A percentile compares a stretch with the other conserved stretches of the same genome.
Evolutionary conservation across 2,888 invertebrate genomes (phyloP).

Genomic region (Drosophila infuscata): DNA sequence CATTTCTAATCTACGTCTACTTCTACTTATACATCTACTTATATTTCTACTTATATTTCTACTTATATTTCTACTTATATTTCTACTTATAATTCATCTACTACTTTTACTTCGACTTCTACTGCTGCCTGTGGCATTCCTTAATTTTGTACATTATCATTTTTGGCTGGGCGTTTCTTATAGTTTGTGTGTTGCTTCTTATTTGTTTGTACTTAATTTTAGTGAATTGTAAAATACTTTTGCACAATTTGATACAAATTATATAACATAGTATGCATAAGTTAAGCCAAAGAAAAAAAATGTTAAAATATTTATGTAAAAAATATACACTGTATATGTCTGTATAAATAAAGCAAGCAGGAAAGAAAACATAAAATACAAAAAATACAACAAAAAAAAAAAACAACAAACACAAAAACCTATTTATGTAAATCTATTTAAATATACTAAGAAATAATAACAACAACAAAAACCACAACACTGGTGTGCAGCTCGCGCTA

Average conservation of each 20-base stretch:
- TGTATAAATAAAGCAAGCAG: constrained; percentile 56
- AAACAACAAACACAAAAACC: constrained; percentile 42
- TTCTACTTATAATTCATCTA: constrained; percentile 9
- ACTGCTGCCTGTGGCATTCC: constrained; percentile 43
- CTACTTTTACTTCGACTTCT: constrained; percentile 8
- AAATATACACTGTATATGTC: constrained; percentile 19
- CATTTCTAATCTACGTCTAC: constrained; percentile 12
- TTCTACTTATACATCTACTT: constrained; percentile 10
- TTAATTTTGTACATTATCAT: constrained; percentile 62
- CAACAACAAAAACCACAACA: constrained; percentile 42
- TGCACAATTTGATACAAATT: constrained; percentile 69
- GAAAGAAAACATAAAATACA: constrained; percentile 75
- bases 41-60: constrained; percentile 6
- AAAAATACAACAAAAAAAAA: constrained; percentile 30
- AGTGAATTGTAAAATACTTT: constrained; percentile 70
- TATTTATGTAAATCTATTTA: constrained; percentile 62
- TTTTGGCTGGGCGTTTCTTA: constrained; percentile 55
- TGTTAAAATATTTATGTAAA: constrained; percentile 68
- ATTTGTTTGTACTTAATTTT: constrained; percentile 75
- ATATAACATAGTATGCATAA: constrained; percentile 77
- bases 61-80: constrained; percentile 6
- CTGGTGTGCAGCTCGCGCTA: constrained; percentile 74
- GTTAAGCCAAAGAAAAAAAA: constrained; percentile 84
- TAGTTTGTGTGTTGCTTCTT: constrained; percentile 46
- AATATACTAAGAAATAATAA: constrained; percentile 42